A percentile compares a stretch with the other conserved stretches of the same genome.
phyloP scores from a whole-genome alignment of 2,113 vertebrate genomes.

The Grus americana region DNA sequence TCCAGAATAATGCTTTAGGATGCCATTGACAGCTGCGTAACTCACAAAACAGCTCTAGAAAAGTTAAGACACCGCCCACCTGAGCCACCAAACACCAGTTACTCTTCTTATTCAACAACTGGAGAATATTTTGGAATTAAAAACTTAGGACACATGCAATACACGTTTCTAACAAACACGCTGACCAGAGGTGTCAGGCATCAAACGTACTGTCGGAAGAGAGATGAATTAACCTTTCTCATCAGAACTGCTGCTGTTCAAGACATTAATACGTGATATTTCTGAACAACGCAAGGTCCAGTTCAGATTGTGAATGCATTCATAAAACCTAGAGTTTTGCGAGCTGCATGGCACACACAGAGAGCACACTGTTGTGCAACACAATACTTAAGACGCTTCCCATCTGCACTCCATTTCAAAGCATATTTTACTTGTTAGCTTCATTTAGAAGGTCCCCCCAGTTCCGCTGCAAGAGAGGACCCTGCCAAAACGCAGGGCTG shows the following conservation, averaged over 20 bases:
- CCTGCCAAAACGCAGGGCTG: slow-evolving; percentile 29
- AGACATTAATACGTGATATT: background rate
- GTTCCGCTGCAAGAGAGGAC: slow-evolving; percentile 4
- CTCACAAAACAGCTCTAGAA: background rate
- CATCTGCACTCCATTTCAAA: slow-evolving; percentile 63
- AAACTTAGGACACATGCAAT: background rate
- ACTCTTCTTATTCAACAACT: background rate
- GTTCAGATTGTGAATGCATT: background rate
- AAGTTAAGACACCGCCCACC: background rate
- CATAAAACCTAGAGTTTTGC: background rate
- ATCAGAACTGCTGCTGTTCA: background rate
- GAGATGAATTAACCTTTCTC: background rate
- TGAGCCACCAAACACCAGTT: background rate
- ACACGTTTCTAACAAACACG: background rate
- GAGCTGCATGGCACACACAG: background rate
- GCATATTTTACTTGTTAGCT: slow-evolving; percentile 64
- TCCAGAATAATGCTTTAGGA: background rate
- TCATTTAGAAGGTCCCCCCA: slow-evolving; percentile 34
- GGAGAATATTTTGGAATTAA: background rate
- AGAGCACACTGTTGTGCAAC: slow-evolving; percentile 25
- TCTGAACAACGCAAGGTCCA: background rate
- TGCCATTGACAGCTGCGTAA: background rate
- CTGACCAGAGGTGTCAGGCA: background rate
- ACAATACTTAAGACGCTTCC: slow-evolving; percentile 24
- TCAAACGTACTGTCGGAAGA: background rate